Conservation (phyloP, 2,888 invertebrate genomes). For the Macrosiphum euphorbiae region DNA sequence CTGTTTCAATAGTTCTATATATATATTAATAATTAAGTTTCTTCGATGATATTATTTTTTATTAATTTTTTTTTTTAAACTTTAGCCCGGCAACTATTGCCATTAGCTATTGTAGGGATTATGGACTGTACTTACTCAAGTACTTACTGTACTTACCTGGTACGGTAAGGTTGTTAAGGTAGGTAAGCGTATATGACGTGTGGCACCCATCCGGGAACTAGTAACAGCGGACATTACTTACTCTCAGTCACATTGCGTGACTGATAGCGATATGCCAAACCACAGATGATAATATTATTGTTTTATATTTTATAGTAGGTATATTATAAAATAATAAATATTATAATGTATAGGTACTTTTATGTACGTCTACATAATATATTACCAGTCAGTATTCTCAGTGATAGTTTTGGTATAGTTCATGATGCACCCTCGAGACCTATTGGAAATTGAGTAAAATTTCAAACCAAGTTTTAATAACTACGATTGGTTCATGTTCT, state of each 20-base stretch:
- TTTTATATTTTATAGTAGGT: not conserved
- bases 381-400: not conserved
- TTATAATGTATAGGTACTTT: not conserved
- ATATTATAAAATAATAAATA: not conserved
- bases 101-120: too few relatives aligned
- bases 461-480: not conserved
- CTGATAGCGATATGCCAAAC: too few relatives aligned
- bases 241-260: too few relatives aligned
- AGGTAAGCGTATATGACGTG: too few relatives aligned
- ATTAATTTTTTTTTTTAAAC: too few relatives aligned
- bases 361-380: not conserved
- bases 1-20: not conserved
- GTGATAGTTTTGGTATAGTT: not conserved
- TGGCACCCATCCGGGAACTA: too few relatives aligned
- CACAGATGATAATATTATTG: too few relatives aligned
- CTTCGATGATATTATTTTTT: not conserved
- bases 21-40: not conserved
- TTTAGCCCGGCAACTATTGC: too few relatives aligned
- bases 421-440: not conserved
- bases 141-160: too few relatives aligned
- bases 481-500: not conserved
- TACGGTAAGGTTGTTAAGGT: too few relatives aligned
- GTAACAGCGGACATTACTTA: too few relatives aligned
- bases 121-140: too few relatives aligned
- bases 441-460: not conserved